A percentile compares a stretch with the other conserved stretches of the same genome.
Conservation (phyloP, 2,888 invertebrate genomes). For the Meiosimyza decipiens region DNA sequence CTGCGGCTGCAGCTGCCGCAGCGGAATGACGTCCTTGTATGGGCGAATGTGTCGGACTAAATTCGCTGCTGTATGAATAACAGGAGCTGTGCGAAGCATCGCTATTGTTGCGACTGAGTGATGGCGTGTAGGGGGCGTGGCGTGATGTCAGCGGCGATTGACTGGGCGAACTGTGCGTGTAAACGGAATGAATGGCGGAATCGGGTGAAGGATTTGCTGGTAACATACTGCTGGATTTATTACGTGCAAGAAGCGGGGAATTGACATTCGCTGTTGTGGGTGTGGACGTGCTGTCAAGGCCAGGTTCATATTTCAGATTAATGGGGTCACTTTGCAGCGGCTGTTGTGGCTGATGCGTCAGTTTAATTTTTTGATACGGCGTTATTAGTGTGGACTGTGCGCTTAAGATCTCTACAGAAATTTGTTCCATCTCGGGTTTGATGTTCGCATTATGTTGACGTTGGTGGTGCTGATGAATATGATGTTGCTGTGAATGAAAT, state of each 20-base stretch:
- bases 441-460: conserved; percentile 43
- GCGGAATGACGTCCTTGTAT: conserved; percentile 76
- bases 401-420: conserved; percentile 55
- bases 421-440: conserved; percentile 59
- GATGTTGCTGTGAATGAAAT: conserved; percentile 19
- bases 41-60: conserved; percentile 89
- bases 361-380: conserved; percentile 49
- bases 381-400: conserved; percentile 25
- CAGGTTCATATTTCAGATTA: conserved; percentile 64
- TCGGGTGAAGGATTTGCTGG: conserved; percentile 88
- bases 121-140: conserved; percentile 84
- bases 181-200: conserved; percentile 90
- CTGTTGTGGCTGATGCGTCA: conserved; percentile 44
- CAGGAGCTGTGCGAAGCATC: conserved; percentile 92
- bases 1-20: conserved; percentile 46
- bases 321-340: conserved; percentile 65
- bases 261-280: conserved; percentile 59
- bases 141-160: conserved; percentile 88
- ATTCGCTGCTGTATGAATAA: conserved; percentile 86
- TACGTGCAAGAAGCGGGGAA: conserved; percentile 76
- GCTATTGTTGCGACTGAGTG: conserved; percentile 88
- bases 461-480: conserved; percentile 35
- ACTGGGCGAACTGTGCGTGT: conserved; percentile 83
- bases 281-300: conserved; percentile 40
- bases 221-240: conserved; percentile 70